A percentile compares a stretch with the other conserved stretches of the same genome.
Evolutionary conservation across 2,888 invertebrate species (phyloP).

Genomic region (Lucinisca nassula): DNA sequence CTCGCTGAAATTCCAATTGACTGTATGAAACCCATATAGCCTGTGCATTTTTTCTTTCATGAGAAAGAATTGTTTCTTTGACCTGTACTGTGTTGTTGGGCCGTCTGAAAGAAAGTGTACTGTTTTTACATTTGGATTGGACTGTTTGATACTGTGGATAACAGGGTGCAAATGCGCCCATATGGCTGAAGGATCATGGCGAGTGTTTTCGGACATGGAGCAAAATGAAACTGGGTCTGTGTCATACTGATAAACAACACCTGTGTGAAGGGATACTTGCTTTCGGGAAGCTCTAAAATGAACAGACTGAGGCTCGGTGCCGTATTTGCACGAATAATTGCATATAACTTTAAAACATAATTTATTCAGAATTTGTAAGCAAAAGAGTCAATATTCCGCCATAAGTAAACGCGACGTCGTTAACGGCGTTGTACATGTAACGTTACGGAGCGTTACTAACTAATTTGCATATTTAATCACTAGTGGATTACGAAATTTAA

Average conservation of each 20-base stretch:
- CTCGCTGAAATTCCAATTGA: conserved; percentile 85
- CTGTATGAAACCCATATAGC: neutral
- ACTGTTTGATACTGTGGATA: neutral
- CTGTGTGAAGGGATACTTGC: conserved; percentile 39
- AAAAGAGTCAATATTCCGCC: too few relatives aligned
- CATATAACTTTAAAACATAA: too few relatives aligned
- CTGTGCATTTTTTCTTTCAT: conserved; percentile 14
- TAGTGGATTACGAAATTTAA: too few relatives aligned
- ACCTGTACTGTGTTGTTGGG: conserved; percentile 20
- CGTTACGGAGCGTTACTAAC: too few relatives aligned
- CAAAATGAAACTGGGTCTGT: conserved; percentile 2
- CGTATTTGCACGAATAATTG: conserved; percentile 35
- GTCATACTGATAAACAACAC: neutral
- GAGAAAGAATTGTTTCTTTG: conserved; percentile 13
- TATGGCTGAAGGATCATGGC: conserved; percentile 22
- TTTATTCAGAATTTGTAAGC: too few relatives aligned
- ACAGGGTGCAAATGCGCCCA: conserved; percentile 36
- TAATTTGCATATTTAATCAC: too few relatives aligned
- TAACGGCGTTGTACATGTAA: too few relatives aligned
- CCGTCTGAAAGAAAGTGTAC: conserved; percentile 13
- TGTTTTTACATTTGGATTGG: neutral
- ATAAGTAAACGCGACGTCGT: too few relatives aligned
- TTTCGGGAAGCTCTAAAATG: conserved; percentile 29
- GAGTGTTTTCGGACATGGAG: conserved; percentile 12
- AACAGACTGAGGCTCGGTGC: conserved; percentile 22